A percentile compares a stretch with the other conserved stretches of the same genome.
Conservation (phyloP, 2,797 vertebrate species). For the Darevskia nairensis region DNA sequence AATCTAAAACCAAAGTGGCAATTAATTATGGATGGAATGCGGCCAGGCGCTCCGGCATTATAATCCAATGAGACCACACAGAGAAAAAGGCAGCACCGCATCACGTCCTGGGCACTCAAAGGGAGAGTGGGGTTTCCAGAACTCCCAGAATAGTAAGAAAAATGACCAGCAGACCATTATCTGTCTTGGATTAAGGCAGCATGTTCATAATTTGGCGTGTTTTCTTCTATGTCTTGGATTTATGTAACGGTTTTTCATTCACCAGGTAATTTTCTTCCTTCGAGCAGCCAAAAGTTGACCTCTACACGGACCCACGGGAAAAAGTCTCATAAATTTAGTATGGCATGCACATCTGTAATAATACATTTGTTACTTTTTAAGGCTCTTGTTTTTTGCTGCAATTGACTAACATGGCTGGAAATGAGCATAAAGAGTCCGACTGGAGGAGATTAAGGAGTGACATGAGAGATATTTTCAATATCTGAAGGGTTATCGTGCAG, state of each 20-base stretch:
- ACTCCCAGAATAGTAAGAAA: slow-evolving; percentile 28
- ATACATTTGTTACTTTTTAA: no score
- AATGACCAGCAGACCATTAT: slow-evolving; percentile 34
- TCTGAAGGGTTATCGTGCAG: no score
- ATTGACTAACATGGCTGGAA: no score
- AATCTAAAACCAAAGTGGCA: slow-evolving; percentile 80
- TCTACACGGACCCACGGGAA: not conserved
- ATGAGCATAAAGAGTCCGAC: not conserved
- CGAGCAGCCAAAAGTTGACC: not conserved
- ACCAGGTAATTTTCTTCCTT: not conserved
- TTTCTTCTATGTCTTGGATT: not conserved
- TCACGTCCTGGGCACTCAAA: slow-evolving; percentile 24
- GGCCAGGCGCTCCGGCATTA: slow-evolving; percentile 72
- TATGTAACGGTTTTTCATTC: not conserved
- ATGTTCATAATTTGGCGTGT: not conserved
- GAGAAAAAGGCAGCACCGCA: slow-evolving; percentile 71
- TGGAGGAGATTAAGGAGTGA: no score
- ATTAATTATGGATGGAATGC: slow-evolving; percentile 79
- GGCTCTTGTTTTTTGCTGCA: no score
- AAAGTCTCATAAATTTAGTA: no score
- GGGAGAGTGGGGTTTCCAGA: slow-evolving; percentile 30
- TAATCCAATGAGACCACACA: slow-evolving; percentile 77
- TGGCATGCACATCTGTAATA: no score
- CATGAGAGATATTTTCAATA: no score
- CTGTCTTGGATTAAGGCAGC: slow-evolving; percentile 37